Conservation (phyloP, 1,140 invertebrate species). For the Pomacea maculata region DNA sequence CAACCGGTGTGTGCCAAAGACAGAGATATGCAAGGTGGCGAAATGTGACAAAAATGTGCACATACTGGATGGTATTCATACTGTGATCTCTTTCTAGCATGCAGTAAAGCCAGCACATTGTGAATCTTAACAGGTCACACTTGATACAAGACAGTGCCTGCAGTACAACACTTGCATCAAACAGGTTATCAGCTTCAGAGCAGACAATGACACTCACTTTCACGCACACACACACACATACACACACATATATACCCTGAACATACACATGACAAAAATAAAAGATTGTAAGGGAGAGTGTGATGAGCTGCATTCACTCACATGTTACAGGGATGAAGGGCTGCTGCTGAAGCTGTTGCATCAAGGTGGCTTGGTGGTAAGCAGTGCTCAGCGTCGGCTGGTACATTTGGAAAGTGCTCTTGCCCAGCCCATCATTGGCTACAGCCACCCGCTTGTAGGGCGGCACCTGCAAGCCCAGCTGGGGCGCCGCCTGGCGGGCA, state of each 20-base stretch:
- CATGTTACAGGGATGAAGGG: slow-evolving; percentile 72
- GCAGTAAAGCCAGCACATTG: no score
- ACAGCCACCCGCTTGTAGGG: slow-evolving; percentile 89
- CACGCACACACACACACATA: background rate
- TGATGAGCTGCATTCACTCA: slow-evolving; percentile 45
- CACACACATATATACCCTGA: background rate
- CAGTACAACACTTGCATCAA: no score
- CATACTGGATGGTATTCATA: no score
- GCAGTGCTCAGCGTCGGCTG: slow-evolving; percentile 78
- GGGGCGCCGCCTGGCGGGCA: slow-evolving; percentile 29
- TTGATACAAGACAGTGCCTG: no score
- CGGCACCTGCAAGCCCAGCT: slow-evolving; percentile 70
- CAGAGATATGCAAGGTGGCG: no score
- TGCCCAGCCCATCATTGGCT: slow-evolving; percentile 81
- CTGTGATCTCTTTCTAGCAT: no score
- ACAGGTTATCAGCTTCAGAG: no score
- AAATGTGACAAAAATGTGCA: no score
- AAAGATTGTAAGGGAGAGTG: background rate
- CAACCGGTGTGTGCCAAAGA: no score
- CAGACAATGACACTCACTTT: no score
- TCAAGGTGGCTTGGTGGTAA: slow-evolving; percentile 80
- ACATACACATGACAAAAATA: no score
- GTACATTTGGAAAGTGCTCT: slow-evolving; percentile 94
- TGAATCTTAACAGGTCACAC: no score
- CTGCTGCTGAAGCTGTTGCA: slow-evolving; percentile 85